A percentile compares a stretch with the other conserved stretches of the same genome.
phyloP scores from a whole-genome alignment of 2,797 vertebrate species.

The Peromyscus melanophrys region DNA sequence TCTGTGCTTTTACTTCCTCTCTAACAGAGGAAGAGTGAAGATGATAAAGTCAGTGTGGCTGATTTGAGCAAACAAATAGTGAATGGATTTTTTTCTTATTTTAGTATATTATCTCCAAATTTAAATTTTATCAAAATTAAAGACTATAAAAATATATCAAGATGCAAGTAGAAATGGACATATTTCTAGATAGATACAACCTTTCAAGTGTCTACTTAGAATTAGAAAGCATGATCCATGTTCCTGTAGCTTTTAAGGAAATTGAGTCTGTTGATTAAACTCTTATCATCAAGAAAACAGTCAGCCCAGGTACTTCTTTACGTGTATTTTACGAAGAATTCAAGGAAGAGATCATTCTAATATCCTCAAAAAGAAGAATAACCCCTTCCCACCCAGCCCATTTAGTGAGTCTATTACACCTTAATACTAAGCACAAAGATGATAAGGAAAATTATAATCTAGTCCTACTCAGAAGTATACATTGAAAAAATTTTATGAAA shows the following conservation, averaged over 20 bases:
- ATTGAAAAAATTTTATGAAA: background rate
- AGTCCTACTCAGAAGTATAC: background rate
- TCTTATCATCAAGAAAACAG: background rate
- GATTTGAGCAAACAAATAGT: background rate
- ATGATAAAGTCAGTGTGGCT: background rate
- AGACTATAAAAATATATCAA: background rate
- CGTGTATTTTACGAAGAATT: background rate
- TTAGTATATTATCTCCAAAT: background rate
- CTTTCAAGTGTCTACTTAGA: background rate
- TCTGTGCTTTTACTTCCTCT: background rate
- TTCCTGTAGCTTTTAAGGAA: background rate
- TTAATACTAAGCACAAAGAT: background rate
- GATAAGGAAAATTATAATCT: background rate
- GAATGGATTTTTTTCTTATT: background rate
- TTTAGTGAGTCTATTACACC: background rate
- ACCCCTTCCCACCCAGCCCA: background rate
- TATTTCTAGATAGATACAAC: background rate
- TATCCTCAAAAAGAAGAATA: background rate
- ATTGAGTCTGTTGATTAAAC: background rate
- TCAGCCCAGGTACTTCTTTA: slow-evolving; percentile 15
- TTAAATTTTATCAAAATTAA: background rate
- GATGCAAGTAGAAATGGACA: background rate
- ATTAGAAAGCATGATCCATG: too few species aligned
- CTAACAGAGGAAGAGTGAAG: background rate
- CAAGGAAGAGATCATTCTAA: background rate